These are phyloP conservation scores for Formica aserva DNA, from an alignment of 2,888 invertebrate species.

Conservation along the genomic window DNA sequence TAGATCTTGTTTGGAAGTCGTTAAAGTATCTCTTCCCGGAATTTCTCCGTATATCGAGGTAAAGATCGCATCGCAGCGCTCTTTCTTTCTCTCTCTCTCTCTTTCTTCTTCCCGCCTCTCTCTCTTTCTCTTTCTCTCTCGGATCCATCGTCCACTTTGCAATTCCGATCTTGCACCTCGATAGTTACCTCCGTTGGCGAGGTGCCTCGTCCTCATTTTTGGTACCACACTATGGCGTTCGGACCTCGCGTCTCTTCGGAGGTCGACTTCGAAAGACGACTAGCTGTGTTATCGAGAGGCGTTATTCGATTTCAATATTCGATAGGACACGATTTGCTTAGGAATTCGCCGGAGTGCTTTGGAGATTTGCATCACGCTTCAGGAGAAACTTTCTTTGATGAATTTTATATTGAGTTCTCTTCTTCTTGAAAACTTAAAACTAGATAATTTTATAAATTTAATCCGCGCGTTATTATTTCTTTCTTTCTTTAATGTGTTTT, in stretches of 20 bases:
- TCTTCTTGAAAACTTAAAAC: not conserved
- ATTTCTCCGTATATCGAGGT: slow-evolving; percentile 83
- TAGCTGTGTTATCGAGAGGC: slow-evolving; percentile 21
- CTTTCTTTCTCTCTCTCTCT: slow-evolving; percentile 59
- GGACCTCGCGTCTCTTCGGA: slow-evolving; percentile 36
- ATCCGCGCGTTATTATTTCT: not conserved
- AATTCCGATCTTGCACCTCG: slow-evolving; percentile 85
- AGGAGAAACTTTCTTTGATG: not conserved
- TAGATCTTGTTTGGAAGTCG: slow-evolving; percentile 85
- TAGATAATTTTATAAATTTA: slow-evolving; percentile 1
- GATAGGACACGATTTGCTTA: slow-evolving; percentile 44
- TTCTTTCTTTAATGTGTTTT: not conserved
- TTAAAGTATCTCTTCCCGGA: slow-evolving; percentile 85
- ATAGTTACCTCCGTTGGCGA: slow-evolving; percentile 80
- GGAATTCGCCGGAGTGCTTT: slow-evolving; percentile 25
- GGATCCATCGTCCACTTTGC: slow-evolving; percentile 83
- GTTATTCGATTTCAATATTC: slow-evolving; percentile 45
- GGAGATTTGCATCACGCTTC: slow-evolving; percentile 17
- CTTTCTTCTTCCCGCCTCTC: slow-evolving; percentile 46
- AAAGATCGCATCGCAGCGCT: slow-evolving; percentile 79
- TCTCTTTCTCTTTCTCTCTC: slow-evolving; percentile 71
- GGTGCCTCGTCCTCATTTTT: slow-evolving; percentile 76
- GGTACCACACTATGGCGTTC: slow-evolving; percentile 62
- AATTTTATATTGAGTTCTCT: not conserved
- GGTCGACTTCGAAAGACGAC: slow-evolving; percentile 45